These are phyloP conservation scores for Pardosa pseudoannulata DNA, from an alignment of 2,888 invertebrate species.

Conservation along the genomic window DNA sequence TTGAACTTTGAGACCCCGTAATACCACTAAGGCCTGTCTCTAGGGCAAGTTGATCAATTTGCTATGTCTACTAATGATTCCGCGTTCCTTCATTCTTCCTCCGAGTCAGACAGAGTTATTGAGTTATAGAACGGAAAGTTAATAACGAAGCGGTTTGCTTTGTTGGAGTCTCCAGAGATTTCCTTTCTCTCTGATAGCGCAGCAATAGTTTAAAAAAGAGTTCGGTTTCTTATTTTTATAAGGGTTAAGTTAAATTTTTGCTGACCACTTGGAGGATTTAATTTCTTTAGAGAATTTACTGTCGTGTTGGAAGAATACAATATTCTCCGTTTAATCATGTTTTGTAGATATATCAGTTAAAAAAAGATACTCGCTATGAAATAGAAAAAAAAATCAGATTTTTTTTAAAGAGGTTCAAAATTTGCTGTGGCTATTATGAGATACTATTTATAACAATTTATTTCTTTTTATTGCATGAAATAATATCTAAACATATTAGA, in stretches of 20 bases:
- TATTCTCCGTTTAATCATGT: too few relatives aligned
- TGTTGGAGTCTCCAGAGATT: conserved; percentile 15
- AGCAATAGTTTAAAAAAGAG: background rate
- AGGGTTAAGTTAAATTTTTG: background rate
- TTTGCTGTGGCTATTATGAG: too few relatives aligned
- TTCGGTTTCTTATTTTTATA: background rate
- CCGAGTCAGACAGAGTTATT: conserved; percentile 52
- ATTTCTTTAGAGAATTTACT: background rate
- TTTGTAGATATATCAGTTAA: too few relatives aligned
- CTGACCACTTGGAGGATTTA: background rate
- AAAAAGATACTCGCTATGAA: too few relatives aligned
- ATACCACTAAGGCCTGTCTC: conserved; percentile 1
- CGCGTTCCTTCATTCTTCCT: background rate
- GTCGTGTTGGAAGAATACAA: too few relatives aligned
- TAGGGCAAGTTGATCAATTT: background rate
- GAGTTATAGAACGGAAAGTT: conserved; percentile 67
- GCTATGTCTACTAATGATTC: conserved; percentile 13
- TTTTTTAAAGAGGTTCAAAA: too few relatives aligned
- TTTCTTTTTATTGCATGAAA: too few relatives aligned
- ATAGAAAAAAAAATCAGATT: too few relatives aligned
- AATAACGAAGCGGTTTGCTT: conserved; percentile 61
- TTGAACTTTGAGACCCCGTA: conserved; percentile 16
- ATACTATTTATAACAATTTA: too few relatives aligned
- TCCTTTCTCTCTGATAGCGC: background rate
- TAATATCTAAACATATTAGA: too few relatives aligned